phyloP scores from a whole-genome alignment of 92 coral and sea anemone genomes.

The Epizoanthus stellaris region DNA sequence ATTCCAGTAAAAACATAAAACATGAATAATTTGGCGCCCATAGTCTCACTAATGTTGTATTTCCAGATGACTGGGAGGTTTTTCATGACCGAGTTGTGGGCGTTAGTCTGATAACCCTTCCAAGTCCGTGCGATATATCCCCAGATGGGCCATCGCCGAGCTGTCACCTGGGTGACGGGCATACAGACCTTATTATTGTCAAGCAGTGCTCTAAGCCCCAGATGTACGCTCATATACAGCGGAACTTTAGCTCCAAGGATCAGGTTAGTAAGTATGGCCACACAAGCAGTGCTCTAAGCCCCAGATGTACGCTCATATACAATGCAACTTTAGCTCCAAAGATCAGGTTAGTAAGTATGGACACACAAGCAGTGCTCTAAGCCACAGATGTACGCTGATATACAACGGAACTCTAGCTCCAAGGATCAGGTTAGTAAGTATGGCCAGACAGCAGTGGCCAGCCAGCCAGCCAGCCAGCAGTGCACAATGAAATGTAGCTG shows the following conservation, averaged over 20 bases:
- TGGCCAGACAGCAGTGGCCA: too few species aligned
- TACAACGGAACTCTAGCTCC: constrained; percentile 78
- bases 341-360: constrained; percentile 66
- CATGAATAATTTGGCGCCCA: too few species aligned
- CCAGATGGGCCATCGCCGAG: constrained; percentile 90
- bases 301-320: constrained; percentile 79
- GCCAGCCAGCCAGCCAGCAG: too few species aligned
- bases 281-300: constrained; percentile 15
- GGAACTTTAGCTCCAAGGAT: constrained; percentile 81
- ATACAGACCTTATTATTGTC: constrained; percentile 80
- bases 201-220: constrained; percentile 67
- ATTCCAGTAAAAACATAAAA: too few species aligned
- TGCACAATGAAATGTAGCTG: too few species aligned
- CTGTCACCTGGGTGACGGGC: constrained; percentile 89
- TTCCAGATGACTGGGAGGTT: constrained; percentile 58
- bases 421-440: constrained; percentile 73
- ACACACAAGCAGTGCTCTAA: constrained; percentile 7
- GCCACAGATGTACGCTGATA: constrained; percentile 74
- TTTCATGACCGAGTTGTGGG: constrained; percentile 75
- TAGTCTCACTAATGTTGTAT: not conserved
- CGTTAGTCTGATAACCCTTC: constrained; percentile 84
- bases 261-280: constrained; percentile 55
- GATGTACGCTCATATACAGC: constrained; percentile 80
- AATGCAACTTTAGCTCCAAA: constrained; percentile 78
- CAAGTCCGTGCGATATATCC: constrained; percentile 84